phyloP scores from a whole-genome alignment of 2,797 vertebrate species.

The Hemibagrus guttatus region DNA sequence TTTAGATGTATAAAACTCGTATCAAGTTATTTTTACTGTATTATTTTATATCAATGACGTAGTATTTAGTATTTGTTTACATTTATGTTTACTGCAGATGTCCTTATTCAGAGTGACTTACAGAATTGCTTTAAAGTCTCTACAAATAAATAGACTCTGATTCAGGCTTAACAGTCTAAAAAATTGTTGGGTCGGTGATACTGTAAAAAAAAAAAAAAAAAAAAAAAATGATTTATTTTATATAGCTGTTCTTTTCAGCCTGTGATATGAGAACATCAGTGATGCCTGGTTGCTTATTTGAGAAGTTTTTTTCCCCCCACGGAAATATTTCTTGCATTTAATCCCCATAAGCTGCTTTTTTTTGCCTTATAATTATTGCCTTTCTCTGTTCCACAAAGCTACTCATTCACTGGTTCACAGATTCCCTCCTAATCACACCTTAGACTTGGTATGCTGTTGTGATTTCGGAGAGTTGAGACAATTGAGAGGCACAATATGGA shows the following conservation, averaged over 20 bases:
- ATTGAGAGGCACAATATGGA: background rate
- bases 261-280: background rate
- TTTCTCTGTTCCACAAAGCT: background rate
- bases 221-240: no score
- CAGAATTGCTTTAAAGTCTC: background rate
- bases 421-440: background rate
- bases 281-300: background rate
- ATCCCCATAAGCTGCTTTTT: background rate
- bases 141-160: background rate
- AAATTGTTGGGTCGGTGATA: background rate
- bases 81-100: background rate
- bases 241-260: slow-evolving; percentile 27
- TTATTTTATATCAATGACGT: background rate
- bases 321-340: background rate
- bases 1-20: background rate
- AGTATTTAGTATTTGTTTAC: background rate
- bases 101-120: background rate
- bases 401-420: background rate
- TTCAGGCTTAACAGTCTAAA: background rate
- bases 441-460: no score
- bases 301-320: background rate
- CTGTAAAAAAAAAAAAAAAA: background rate
- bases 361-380: background rate
- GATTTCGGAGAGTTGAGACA: background rate
- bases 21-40: background rate